Conservation (phyloP, 2,113 vertebrate genomes). For the Ochotona princeps region DNA sequence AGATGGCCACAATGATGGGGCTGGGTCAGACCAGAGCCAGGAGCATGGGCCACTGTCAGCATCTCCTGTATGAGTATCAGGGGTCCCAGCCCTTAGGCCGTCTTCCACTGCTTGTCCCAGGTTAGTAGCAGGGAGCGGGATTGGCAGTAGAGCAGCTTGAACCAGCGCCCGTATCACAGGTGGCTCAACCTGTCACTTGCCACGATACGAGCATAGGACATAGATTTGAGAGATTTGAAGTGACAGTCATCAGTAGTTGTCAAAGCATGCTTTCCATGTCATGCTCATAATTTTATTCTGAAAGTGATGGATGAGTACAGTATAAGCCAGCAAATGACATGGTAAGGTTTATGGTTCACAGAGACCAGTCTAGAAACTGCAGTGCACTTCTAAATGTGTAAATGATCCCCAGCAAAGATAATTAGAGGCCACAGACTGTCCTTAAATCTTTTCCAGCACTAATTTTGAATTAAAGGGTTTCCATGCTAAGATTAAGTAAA, state of each 20-base stretch:
- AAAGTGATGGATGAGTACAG: neutral
- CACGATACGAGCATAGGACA: no score
- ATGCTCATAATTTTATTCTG: conserved; percentile 20
- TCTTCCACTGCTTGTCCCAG: no score
- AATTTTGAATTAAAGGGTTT: conserved; percentile 74
- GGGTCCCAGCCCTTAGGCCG: no score
- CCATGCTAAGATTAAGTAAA: conserved; percentile 55
- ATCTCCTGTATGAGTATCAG: no score
- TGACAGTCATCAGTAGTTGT: neutral
- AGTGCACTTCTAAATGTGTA: conserved; percentile 41
- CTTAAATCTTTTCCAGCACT: conserved; percentile 62
- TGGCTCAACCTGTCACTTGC: no score
- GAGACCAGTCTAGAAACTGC: conserved; percentile 32
- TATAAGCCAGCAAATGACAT: conserved; percentile 10
- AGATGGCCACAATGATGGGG: no score
- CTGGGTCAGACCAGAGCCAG: no score
- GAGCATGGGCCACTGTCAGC: no score
- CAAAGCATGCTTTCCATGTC: neutral
- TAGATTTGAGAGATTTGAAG: neutral
- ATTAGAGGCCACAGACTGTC: conserved; percentile 55
- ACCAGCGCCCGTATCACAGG: no score
- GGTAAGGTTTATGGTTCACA: conserved; percentile 45
- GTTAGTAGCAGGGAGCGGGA: no score
- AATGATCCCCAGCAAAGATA: conserved; percentile 54
- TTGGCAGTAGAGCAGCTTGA: no score